A percentile compares a stretch with the other conserved stretches of the same genome.
These are phyloP conservation scores for Spilogale gracilis DNA, from an alignment of 2,113 vertebrate genomes.

Conservation along the genomic window DNA sequence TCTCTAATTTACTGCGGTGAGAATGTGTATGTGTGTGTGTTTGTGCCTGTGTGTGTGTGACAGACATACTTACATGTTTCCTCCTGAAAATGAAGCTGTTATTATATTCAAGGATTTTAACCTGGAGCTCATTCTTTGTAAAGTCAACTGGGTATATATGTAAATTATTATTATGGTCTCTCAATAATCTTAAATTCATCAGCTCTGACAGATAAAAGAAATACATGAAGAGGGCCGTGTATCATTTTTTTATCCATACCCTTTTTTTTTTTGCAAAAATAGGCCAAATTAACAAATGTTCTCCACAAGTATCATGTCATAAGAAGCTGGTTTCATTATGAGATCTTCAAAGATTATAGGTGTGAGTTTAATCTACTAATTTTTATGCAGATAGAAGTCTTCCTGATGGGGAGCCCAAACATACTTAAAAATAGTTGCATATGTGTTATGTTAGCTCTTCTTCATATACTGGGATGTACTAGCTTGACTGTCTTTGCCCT, in stretches of 20 bases:
- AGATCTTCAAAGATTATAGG: slow-evolving; percentile 39
- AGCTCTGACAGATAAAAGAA: slow-evolving; percentile 3
- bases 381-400: not conserved
- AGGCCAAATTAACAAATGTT: not conserved
- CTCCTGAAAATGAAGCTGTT: not conserved
- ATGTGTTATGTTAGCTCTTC: not conserved
- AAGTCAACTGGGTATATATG: not conserved
- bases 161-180: not conserved
- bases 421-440: not conserved
- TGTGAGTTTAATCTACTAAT: slow-evolving; percentile 19
- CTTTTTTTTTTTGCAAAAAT: slow-evolving; percentile 7
- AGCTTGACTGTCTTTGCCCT: not conserved
- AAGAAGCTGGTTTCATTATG: not conserved
- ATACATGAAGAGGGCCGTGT: not conserved
- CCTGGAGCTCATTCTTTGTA: not conserved
- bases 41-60: not conserved
- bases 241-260: slow-evolving; percentile 1
- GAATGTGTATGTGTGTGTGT: slow-evolving; percentile 26
- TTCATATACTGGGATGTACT: not conserved
- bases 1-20: not conserved
- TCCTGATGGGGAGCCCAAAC: not conserved
- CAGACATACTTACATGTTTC: not conserved
- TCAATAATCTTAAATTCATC: not conserved
- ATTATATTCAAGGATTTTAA: slow-evolving; percentile 49
- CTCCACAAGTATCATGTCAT: not conserved